Evolutionary conservation across 2,797 vertebrate genomes (phyloP), one percentile per base, ranked within the genome.

Genomic region (Eupleurogrammus muticus): DNA sequence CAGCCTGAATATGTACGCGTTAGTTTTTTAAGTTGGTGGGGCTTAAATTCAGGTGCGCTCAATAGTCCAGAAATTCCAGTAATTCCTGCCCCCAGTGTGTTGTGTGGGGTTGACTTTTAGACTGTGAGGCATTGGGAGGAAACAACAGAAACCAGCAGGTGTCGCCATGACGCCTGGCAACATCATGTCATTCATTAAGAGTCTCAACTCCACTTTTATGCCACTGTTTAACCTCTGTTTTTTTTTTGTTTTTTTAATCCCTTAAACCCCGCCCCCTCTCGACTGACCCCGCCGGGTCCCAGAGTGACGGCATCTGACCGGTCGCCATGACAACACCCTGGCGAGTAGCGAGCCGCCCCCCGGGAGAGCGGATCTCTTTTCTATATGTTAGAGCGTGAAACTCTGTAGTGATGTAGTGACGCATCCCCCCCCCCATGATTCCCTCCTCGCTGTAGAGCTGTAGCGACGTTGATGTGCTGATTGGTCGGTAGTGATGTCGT

Each of bases 281-380:
- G 16, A 59, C 72, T 44, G 16, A 59, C 72, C 50, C 64, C 79
- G 60, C 77, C 61, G 75, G 83, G 84, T 71, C 72, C 21, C 92
- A 94, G 92, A 90, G 81, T 5, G 90, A 93, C 67, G 87, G 84
- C 90, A 75, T 89, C 86, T 90, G 92, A 93, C 68, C 51, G 53
- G 74, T 85, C 85, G 54, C 75, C 86, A 32, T 86, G 78, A 67
- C 83, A 40, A 82, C 86, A 60, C 82, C 80, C 89, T 70, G 94
- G 93, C 93, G 94, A 92, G 93, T 95, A 94, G 90, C 82, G 84
- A 82, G 69, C 80, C 61, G 75, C 80, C 67, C 80, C 67, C 69
- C 66, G 82, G 75, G 70, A 75, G 66, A 83, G 76, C 73, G 16
- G 77, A 56, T 75, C 46, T 69, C 61, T n/a, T n/a, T n/a, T 65